Evolutionary conservation across 2,113 vertebrate genomes (phyloP).

Genomic region (Mobula birostris): DNA sequence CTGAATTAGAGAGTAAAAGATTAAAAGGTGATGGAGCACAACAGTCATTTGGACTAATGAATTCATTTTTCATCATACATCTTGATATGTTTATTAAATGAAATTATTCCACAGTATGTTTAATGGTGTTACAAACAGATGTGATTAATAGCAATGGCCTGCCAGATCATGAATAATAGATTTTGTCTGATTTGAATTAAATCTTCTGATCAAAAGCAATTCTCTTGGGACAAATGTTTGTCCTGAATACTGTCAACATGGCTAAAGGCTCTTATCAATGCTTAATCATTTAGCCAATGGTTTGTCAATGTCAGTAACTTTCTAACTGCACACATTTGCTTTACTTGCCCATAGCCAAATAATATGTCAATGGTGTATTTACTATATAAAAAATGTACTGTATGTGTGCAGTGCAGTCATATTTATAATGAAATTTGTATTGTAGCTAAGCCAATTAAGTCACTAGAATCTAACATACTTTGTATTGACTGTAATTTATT

Average conservation of each 20-base stretch:
- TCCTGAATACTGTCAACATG: conserved; percentile 34
- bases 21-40: conserved; percentile 37
- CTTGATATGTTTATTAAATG: conserved; percentile 34
- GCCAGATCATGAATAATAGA: conserved; percentile 38
- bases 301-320: conserved; percentile 31
- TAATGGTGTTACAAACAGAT: conserved; percentile 34
- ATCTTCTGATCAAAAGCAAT: conserved; percentile 33
- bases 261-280: conserved; percentile 26
- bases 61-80: conserved; percentile 37
- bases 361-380: conserved; percentile 14
- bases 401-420: neutral
- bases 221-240: conserved; percentile 34
- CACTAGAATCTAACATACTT: neutral
- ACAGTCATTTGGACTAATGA: conserved; percentile 34
- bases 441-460: neutral
- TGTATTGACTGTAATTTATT: neutral
- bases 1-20: conserved; percentile 28
- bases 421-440: conserved; percentile 26
- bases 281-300: conserved; percentile 34
- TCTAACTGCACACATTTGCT: conserved; percentile 19
- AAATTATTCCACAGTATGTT: conserved; percentile 35
- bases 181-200: conserved; percentile 35
- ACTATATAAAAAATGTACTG: conserved; percentile 11
- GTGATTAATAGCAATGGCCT: conserved; percentile 35
- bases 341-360: conserved; percentile 11